Conservation (phyloP, 2,113 vertebrate genomes). For the Pseudolaguvia tuberculata region DNA sequence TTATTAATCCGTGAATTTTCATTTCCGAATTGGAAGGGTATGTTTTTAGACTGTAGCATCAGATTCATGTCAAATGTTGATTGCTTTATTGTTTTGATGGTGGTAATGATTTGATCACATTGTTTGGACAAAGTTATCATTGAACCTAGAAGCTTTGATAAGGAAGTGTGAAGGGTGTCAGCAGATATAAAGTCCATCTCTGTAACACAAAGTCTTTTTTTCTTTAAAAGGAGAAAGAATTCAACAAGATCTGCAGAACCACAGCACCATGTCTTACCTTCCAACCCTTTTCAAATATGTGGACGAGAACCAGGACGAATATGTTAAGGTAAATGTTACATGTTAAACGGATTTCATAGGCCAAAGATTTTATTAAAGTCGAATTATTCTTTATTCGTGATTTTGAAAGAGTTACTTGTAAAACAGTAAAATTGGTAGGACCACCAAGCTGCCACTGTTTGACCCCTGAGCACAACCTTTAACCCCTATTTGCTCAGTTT, state of each 20-base stretch:
- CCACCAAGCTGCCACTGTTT: no score
- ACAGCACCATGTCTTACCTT: slow-evolving; percentile 74
- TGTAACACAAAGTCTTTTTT: slow-evolving; percentile 1
- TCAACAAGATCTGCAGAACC: slow-evolving; percentile 1
- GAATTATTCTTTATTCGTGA: neutral
- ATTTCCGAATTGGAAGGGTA: no score
- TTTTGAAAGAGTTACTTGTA: no score
- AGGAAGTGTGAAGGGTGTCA: slow-evolving; percentile 20
- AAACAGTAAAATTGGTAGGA: no score
- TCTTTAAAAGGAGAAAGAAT: neutral
- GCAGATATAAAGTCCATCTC: slow-evolving; percentile 24
- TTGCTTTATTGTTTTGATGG: neutral
- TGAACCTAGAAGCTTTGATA: slow-evolving; percentile 12
- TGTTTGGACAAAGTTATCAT: neutral
- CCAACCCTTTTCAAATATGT: slow-evolving; percentile 80
- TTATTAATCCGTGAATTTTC: neutral
- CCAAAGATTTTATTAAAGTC: neutral
- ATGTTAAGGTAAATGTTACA: slow-evolving; percentile 71
- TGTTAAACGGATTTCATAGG: no score
- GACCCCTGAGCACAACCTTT: no score
- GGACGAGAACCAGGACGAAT: slow-evolving; percentile 86
- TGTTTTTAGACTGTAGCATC: neutral
- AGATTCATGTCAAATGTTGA: neutral
- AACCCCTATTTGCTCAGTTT: no score
- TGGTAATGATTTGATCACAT: neutral